phyloP scores from a whole-genome alignment of 2,797 vertebrate species.

The Phalloptychus januarius region DNA sequence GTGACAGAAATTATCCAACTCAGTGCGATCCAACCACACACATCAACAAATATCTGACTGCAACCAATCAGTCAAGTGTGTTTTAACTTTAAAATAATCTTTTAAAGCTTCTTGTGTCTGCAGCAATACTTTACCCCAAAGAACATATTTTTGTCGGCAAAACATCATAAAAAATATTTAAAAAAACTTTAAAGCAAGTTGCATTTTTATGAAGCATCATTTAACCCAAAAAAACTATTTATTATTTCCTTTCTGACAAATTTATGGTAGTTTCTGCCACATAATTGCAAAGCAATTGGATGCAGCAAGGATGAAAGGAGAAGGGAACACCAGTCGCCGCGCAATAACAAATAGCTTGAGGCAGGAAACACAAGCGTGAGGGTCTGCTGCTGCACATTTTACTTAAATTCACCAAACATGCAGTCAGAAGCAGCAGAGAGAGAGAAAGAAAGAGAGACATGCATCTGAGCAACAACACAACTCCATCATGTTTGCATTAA shows the following conservation, averaged over 20 bases:
- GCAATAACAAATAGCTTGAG: slow-evolving; percentile 9
- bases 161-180: not conserved
- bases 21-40: not conserved
- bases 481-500: slow-evolving; percentile 38
- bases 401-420: not conserved
- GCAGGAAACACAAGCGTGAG: not conserved
- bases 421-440: slow-evolving; percentile 18
- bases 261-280: slow-evolving; percentile 6
- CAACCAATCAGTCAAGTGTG: not conserved
- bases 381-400: slow-evolving; percentile 13
- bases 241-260: not conserved
- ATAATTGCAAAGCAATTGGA: slow-evolving; percentile 17
- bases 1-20: not conserved
- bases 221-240: slow-evolving; percentile 1
- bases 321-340: not conserved
- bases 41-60: not conserved
- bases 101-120: not conserved
- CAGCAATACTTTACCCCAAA: not conserved
- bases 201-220: not conserved
- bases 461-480: slow-evolving; percentile 38
- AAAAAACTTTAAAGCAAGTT: not conserved
- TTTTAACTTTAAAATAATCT: not conserved
- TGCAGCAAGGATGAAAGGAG: slow-evolving; percentile 2
- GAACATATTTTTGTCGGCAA: not conserved
- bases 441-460: not conserved